Conservation (phyloP, 2,113 vertebrate genomes). For the Brevimyrus niger region DNA sequence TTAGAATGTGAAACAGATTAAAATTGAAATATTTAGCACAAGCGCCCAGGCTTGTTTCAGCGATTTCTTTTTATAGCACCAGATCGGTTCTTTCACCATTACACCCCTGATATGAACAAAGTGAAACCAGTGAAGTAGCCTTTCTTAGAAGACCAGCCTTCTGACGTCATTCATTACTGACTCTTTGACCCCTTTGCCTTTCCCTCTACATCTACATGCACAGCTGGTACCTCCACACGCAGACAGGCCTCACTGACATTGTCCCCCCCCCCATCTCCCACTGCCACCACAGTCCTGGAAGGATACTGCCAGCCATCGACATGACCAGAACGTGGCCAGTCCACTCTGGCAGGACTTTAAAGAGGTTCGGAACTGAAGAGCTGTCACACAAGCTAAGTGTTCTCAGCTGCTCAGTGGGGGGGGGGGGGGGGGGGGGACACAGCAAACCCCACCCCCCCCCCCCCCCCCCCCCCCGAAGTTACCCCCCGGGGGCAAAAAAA, state of each 20-base stretch:
- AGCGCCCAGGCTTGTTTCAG: not conserved
- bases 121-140: not conserved
- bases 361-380: conserved; percentile 29
- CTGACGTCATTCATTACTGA: not conserved
- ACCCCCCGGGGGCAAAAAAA: conserved; percentile 38
- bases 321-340: conserved; percentile 24
- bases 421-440: no score
- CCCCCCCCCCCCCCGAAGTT: conserved; percentile 22
- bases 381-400: conserved; percentile 36
- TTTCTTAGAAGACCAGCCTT: not conserved
- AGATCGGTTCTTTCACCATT: not conserved
- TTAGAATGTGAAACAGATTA: not conserved
- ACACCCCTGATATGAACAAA: not conserved
- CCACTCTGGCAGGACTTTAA: conserved; percentile 27
- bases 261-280: not conserved
- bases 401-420: conserved; percentile 28
- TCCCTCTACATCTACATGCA: not conserved
- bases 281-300: not conserved
- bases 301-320: conserved; percentile 21
- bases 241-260: not conserved
- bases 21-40: not conserved
- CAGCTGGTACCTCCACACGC: not conserved
- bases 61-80: not conserved
- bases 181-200: not conserved
- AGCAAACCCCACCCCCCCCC: conserved; percentile 33